phyloP scores from a whole-genome alignment of 2,888 invertebrate genomes.

The Campopleginae sp. region DNA sequence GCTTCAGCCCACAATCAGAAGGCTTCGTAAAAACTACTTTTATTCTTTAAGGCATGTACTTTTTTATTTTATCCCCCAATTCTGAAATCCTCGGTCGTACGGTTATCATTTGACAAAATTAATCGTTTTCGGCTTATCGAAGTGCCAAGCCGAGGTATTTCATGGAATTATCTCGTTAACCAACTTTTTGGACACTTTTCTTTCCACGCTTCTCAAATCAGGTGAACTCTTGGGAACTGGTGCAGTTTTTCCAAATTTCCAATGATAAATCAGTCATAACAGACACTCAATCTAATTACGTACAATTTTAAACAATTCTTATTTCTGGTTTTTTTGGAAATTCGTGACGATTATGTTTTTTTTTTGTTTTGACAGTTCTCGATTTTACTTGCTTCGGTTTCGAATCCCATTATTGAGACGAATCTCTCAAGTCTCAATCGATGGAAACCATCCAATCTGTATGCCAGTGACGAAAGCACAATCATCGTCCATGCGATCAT shows the following conservation, averaged over 20 bases:
- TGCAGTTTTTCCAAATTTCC: background rate
- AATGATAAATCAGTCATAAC: background rate
- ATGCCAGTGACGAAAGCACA: background rate
- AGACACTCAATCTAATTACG: background rate
- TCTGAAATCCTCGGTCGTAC: background rate
- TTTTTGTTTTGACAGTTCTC: background rate
- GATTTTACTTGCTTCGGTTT: background rate
- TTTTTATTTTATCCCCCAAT: background rate
- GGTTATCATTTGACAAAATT: background rate
- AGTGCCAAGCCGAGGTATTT: background rate
- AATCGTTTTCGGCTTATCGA: background rate
- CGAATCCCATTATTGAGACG: background rate
- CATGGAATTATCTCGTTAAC: background rate
- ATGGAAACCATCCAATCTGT: background rate
- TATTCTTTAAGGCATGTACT: constrained; percentile 11
- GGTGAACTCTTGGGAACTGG: background rate
- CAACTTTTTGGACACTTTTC: background rate
- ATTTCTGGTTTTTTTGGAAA: background rate
- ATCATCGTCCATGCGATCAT: background rate
- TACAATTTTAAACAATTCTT: background rate
- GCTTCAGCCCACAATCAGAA: background rate
- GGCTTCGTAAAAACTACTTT: constrained; percentile 11
- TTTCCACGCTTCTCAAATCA: background rate
- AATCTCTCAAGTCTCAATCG: background rate
- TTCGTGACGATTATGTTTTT: background rate